Conservation (phyloP, 2,888 invertebrate genomes). For the Spatulosminthurus flaviceps region DNA sequence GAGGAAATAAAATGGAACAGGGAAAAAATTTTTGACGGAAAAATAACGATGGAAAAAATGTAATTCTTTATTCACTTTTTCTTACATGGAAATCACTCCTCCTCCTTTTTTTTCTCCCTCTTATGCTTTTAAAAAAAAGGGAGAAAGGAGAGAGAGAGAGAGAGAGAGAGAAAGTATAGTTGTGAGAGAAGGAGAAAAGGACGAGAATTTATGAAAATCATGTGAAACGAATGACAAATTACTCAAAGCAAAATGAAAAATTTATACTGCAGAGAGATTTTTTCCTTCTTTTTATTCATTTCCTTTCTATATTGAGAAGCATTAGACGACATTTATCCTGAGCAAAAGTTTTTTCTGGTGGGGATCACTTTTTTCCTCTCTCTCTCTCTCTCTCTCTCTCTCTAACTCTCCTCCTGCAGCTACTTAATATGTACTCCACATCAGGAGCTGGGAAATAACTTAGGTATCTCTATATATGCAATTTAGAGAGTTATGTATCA, state of each 20-base stretch:
- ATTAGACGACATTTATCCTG: slow-evolving; percentile 53
- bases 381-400: neutral
- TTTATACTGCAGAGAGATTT: slow-evolving; percentile 61
- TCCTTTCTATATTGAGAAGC: slow-evolving; percentile 56
- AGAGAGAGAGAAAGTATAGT: slow-evolving; percentile 41
- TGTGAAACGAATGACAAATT: slow-evolving; percentile 64
- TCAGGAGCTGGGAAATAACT: neutral
- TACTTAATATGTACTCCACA: slow-evolving; percentile 37
- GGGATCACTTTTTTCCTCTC: slow-evolving; percentile 50
- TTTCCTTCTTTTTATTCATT: slow-evolving; percentile 61
- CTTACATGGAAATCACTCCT: slow-evolving; percentile 42
- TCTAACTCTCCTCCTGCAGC: slow-evolving; percentile 7
- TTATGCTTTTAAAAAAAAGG: slow-evolving; percentile 48
- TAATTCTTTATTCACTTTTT: slow-evolving; percentile 61
- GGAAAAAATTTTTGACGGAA: slow-evolving; percentile 48
- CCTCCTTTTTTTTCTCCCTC: slow-evolving; percentile 30
- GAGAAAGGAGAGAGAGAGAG: too few species aligned
- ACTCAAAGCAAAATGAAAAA: slow-evolving; percentile 63
- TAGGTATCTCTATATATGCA: neutral
- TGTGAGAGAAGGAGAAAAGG: slow-evolving; percentile 25
- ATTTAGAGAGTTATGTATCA: too few species aligned
- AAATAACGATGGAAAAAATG: slow-evolving; percentile 54
- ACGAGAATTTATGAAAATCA: slow-evolving; percentile 63
- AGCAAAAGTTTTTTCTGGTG: slow-evolving; percentile 49
- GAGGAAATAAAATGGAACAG: slow-evolving; percentile 45